A percentile compares a stretch with the other conserved stretches of the same genome.
Evolutionary conservation across 2,888 invertebrate species (phyloP).

Genomic region (Pediacus dermestoides): DNA sequence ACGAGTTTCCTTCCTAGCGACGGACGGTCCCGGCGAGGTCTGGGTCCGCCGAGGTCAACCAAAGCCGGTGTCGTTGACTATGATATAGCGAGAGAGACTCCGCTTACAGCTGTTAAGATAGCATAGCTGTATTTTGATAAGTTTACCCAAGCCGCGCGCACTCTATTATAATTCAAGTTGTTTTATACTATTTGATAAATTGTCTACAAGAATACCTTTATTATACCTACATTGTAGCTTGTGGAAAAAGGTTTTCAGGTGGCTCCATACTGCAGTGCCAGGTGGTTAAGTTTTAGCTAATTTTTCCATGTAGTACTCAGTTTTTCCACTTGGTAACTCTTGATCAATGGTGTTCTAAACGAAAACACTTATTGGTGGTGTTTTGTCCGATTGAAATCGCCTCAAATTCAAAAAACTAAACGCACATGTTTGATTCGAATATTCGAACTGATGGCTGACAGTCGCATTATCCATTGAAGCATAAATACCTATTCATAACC

Average conservation of each 20-base stretch:
- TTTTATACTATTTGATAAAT: constrained; percentile 17
- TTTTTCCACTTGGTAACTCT: too few species aligned
- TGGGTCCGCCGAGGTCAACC: constrained; percentile 25
- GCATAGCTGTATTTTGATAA: constrained; percentile 26
- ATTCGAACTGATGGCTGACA: too few species aligned
- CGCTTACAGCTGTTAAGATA: constrained; percentile 24
- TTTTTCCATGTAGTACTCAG: too few species aligned
- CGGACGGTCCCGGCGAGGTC: constrained; percentile 20
- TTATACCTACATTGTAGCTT: too few species aligned
- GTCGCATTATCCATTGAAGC: constrained; percentile 1
- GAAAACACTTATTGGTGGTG: too few species aligned
- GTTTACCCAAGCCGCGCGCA: constrained; percentile 19
- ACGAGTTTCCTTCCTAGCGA: constrained; percentile 32
- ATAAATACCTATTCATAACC: constrained; percentile 6
- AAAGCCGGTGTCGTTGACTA: constrained; percentile 26
- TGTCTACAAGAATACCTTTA: constrained; percentile 16
- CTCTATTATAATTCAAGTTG: constrained; percentile 16
- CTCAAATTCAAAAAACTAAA: too few species aligned
- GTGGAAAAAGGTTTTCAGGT: too few species aligned
- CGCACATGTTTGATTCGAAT: too few species aligned
- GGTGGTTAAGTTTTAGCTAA: too few species aligned
- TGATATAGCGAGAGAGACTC: constrained; percentile 21
- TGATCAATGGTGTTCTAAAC: too few species aligned
- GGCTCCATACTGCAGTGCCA: too few species aligned
- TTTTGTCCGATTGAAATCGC: too few species aligned